Base-by-base conservation (phyloP, 2,797 vertebrate species). In the Lagodon rhomboides region DNA sequence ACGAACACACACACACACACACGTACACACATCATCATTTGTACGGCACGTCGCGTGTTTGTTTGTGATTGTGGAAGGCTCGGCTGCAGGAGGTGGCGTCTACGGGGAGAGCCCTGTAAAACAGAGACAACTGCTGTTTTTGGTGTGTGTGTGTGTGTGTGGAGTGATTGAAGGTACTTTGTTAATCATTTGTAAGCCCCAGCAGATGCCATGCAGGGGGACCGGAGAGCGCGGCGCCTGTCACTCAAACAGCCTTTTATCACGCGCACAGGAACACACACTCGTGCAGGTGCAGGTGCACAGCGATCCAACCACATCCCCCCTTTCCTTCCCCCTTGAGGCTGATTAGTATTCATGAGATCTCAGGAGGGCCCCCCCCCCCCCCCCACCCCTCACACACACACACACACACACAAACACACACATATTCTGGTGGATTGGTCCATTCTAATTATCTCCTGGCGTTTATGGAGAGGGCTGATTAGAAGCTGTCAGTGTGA, bases 401-500 rank as follows among this genome's bases (percentile, higher is more conserved):
- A 72, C 71, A 67, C 71, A 54, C 63, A 68, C 76, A 65, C 63
- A 63, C 65, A 70, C 82, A 72, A 43, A 71, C 76, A 81, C 82
- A 83, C 83, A 89, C 69, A 83, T 71, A 90, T 91, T 90, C 85
- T 83, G 77, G 87, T 83, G 90, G 93, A 93, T 92, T 93, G 92
- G 91, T 94, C 90, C 89, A 90, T 94, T 93, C 92, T 94, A 94
- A 95, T 95, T 94, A 94, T 93, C 93, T 93, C 80, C 87, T 92
- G 90, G 91, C 90, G 90, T 95, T 94, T 94, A 95, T 95, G 91
- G 94, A 95, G 92, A 92, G 85, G 91, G 88, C 93, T 95, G 95
- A 96, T 95, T 95, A 95, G 93, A 94, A 92, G 90, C 92, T 95
- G 94, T 94, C 95, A 94, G 69, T 89, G 91, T 95, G 94, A 95